phyloP scores from a whole-genome alignment of 2,888 invertebrate genomes.

The Drosophila barbarae region DNA sequence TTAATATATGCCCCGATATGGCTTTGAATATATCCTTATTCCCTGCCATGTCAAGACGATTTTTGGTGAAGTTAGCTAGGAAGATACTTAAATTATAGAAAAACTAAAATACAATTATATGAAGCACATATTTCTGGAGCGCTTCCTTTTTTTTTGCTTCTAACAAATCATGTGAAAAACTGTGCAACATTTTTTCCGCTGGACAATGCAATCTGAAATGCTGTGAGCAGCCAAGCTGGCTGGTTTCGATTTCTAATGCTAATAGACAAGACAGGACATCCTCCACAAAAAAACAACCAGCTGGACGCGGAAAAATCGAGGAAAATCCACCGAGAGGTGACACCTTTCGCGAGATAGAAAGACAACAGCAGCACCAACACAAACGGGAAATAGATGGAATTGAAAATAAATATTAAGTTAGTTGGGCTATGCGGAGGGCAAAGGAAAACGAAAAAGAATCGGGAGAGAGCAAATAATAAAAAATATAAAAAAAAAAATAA shows the following conservation, averaged over 20 bases:
- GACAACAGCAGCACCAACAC: constrained; percentile 7
- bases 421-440: neutral
- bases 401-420: constrained; percentile 42
- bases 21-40: neutral
- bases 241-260: constrained; percentile 22
- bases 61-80: neutral
- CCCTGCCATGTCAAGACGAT: neutral
- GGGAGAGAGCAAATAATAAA: constrained; percentile 12
- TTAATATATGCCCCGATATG: constrained; percentile 14
- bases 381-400: constrained; percentile 39
- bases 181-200: neutral
- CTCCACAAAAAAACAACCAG: neutral
- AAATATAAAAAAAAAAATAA: constrained; percentile 2
- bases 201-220: constrained; percentile 8
- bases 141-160: neutral
- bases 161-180: neutral
- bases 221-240: constrained; percentile 4
- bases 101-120: neutral
- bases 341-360: constrained; percentile 26
- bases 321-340: constrained; percentile 12
- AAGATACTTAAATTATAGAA: neutral
- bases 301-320: constrained; percentile 10
- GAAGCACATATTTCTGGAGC: too few species aligned
- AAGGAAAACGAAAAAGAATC: neutral
- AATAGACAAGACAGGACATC: constrained; percentile 13